A percentile compares a stretch with the other conserved stretches of the same genome.
Conservation (phyloP, 2,888 invertebrate genomes). For the Hedya salicella region DNA sequence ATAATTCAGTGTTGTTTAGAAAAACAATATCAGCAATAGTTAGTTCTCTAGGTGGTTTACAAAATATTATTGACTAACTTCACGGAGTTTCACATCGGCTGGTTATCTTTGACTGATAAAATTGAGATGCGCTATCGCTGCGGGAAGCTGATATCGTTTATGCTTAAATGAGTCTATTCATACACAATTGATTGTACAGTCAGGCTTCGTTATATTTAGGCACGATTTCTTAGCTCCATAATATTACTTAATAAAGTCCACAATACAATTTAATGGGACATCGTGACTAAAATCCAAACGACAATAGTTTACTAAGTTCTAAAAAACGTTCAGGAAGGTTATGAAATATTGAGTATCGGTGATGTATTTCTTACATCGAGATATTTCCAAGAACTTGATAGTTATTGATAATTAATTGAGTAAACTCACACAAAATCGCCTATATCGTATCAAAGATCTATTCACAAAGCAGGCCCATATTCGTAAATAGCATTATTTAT, state of each 20-base stretch:
- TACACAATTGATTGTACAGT: neutral
- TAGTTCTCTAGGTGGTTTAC: slow-evolving; percentile 10
- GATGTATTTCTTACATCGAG: neutral
- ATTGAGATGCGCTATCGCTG: slow-evolving; percentile 34
- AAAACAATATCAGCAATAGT: slow-evolving; percentile 29
- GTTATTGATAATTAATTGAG: slow-evolving; percentile 24
- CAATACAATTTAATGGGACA: slow-evolving; percentile 20
- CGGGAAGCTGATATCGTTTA: slow-evolving; percentile 23
- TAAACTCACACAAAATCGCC: slow-evolving; percentile 8
- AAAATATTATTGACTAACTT: slow-evolving; percentile 53
- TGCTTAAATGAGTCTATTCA: slow-evolving; percentile 7
- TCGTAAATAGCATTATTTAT: slow-evolving; percentile 7
- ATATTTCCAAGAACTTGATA: neutral
- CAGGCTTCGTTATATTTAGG: neutral
- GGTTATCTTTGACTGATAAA: slow-evolving; percentile 40
- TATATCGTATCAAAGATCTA: slow-evolving; percentile 18
- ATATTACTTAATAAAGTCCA: slow-evolving; percentile 15
- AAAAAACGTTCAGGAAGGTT: neutral
- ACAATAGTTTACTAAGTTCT: slow-evolving; percentile 6
- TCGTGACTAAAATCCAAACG: slow-evolving; percentile 15
- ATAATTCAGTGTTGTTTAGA: slow-evolving; percentile 34
- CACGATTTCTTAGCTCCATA: slow-evolving; percentile 18
- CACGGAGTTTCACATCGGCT: slow-evolving; percentile 37
- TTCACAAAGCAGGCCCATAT: neutral
- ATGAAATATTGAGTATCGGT: neutral